Evolutionary conservation across 2,113 vertebrate species (phyloP).

Genomic region (Takifugu bimaculatus): DNA sequence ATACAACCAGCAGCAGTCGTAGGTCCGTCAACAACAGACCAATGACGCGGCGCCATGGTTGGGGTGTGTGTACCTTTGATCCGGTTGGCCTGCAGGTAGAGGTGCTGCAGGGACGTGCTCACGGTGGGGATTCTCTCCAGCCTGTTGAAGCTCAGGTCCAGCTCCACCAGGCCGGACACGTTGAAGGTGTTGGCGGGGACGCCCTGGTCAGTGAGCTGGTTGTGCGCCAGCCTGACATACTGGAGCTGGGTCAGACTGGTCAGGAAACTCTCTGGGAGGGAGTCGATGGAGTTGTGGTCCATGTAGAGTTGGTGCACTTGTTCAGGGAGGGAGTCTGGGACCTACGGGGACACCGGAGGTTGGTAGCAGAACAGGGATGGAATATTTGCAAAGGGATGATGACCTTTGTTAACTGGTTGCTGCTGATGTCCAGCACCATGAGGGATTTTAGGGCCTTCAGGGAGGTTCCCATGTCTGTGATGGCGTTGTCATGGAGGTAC

Average conservation of each 20-base stretch:
- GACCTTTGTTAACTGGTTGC: slow-evolving; percentile 84
- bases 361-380: background rate
- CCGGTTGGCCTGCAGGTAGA: slow-evolving; percentile 93
- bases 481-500: slow-evolving; percentile 85
- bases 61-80: slow-evolving; percentile 77
- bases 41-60: background rate
- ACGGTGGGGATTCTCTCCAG: slow-evolving; percentile 90
- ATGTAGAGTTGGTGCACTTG: slow-evolving; percentile 90
- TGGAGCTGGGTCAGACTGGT: slow-evolving; percentile 80
- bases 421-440: slow-evolving; percentile 85
- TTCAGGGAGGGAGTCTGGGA: slow-evolving; percentile 82
- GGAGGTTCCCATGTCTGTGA: slow-evolving; percentile 81
- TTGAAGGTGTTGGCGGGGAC: slow-evolving; percentile 89
- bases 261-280: slow-evolving; percentile 84
- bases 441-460: slow-evolving; percentile 83
- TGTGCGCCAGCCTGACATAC: slow-evolving; percentile 88
- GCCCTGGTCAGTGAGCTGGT: slow-evolving; percentile 85
- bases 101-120: slow-evolving; percentile 86
- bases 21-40: background rate
- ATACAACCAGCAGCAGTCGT: background rate
- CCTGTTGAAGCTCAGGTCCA: slow-evolving; percentile 93
- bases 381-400: slow-evolving; percentile 2
- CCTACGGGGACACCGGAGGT: slow-evolving; percentile 37
- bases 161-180: slow-evolving; percentile 87
- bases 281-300: slow-evolving; percentile 86